Evolutionary conservation across 2,113 vertebrate species (phyloP), one percentile per base, ranked within the genome.

Genomic region (Indicator indicator): DNA sequence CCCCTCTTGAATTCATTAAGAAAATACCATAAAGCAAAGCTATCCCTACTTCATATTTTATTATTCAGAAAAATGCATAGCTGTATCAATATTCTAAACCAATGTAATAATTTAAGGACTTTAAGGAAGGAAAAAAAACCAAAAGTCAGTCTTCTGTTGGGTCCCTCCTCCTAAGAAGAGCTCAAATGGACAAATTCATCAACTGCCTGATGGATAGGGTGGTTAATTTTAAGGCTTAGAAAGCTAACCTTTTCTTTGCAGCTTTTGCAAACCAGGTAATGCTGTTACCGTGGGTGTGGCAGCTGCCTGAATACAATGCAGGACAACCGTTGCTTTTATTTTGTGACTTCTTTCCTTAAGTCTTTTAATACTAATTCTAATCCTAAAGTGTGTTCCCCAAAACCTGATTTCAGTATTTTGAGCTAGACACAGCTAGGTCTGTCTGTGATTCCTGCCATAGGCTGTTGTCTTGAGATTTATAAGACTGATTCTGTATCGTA

Each of bases 21-120:
- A 93, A 89, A 88, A 91, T 94, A 81, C 80, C 82, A 81, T 95
- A 76, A 97, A 95, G 76, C 58, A 89, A 94, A 88, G 71, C 63
- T 91, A 79, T 36, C 54, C 42, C 33, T 76, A 88, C 58, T 80
- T 88, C 30, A 5, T 67, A 10, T 88, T 86, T 77, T 75, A 91
- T 79, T 91, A 83, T 95, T 96, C 94, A 88, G 93, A 74, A 85
- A 94, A 91, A 71, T 74, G 9, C 52, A 27, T 44, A 20, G 17
- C 79, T 67, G 26, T 88, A 83, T 73, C 86, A 81, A 6, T 77
- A 68, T 83, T 88, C 72, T 59, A 68, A 92, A 78, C 38, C 33
- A 83, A 86, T 30, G 11, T 88, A 54, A 38, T 86, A 84, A 88
- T 81, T 32, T 52, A 69, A 83, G 33, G 86, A 71, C 36, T 84